Base-by-base conservation (phyloP, 2,797 vertebrate species). In the Sebastes kiyomatsui region DNA sequence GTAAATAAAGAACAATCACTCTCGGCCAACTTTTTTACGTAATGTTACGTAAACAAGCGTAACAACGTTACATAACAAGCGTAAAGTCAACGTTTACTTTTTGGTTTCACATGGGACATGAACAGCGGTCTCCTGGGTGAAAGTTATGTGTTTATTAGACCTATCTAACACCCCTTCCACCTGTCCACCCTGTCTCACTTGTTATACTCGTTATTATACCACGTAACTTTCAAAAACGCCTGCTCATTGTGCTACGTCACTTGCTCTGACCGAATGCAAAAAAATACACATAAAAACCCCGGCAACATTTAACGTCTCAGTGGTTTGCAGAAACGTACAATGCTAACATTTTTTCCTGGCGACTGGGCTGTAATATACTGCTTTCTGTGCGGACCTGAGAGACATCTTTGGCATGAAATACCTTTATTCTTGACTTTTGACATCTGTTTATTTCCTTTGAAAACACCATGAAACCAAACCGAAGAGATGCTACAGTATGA, bases 381-480 rank as follows among this genome's bases (percentile, higher is more conserved):
- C 7, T 72, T 83, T 72, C 42, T 76, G 60, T 77, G 66, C 7
- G 4, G 60, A 83, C 76, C 67, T 75, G 62, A 67, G 62, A 72
- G 14, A 76, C 33, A 86, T 75, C 33, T 72, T 75, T 82, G 62
- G 56, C 71, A 66, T 69, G 30, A 67, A 30, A 81, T 42, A 62
- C 52, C 60, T 85, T 77, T 49, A 33, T 33, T 67, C 28, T 79
- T 83, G 42, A 72, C 65, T 56, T 25, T 54, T 76, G 72, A 84
- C 32, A 88, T 71, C 72, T 71, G 56, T 75, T 83, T 33, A 59
- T 80, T 80, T 78, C 71, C 79, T 90, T 87, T 93, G 77, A 90
- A 89, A 89, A 93, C 79, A 90, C 86, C 90, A 90, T 93, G 85
- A 90, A 91, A 91, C 82, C 84, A 90, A 94, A 90, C 86, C 73